phyloP scores from a whole-genome alignment of 1,140 invertebrate genomes.

The Drosophila oshimai region DNA sequence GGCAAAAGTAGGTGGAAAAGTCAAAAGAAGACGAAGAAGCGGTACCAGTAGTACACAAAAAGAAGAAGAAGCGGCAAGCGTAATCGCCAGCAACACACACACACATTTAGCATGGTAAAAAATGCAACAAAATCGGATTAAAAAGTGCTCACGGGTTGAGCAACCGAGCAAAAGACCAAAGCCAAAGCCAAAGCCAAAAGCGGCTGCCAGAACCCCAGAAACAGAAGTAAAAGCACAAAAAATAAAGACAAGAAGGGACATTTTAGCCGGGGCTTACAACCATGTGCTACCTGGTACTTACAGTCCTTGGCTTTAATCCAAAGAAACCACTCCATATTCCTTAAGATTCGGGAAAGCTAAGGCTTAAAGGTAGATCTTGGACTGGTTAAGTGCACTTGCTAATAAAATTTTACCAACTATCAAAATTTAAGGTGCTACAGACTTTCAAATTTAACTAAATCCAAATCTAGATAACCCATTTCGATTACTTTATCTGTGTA shows the following conservation, averaged over 20 bases:
- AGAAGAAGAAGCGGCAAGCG: constrained; percentile 33
- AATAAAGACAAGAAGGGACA: not conserved
- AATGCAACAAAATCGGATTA: constrained; percentile 78
- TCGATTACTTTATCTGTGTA: too few species aligned
- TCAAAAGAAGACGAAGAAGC: constrained; percentile 15
- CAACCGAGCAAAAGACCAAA: constrained; percentile 53
- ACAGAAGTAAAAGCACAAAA: constrained; percentile 28
- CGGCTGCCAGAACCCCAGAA: constrained; percentile 27
- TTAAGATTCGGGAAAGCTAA: too few species aligned
- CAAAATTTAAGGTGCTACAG: too few species aligned
- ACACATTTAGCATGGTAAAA: constrained; percentile 51
- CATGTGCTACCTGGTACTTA: not conserved
- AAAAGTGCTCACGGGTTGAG: constrained; percentile 67
- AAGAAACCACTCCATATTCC: too few species aligned
- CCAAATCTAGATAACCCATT: too few species aligned
- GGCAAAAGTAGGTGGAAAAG: constrained; percentile 50
- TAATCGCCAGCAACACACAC: constrained; percentile 64
- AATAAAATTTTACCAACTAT: too few species aligned
- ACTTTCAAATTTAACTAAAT: too few species aligned
- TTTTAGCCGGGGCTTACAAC: not conserved
- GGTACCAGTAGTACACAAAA: constrained; percentile 10
- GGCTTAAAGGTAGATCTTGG: too few species aligned
- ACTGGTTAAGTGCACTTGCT: too few species aligned
- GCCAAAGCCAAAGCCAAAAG: constrained; percentile 46
- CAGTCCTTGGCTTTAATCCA: too few species aligned